Percentiles rank a stretch among this genome's conserved stretches.
Evolutionary conservation across 2,888 invertebrate genomes (phyloP).

Genomic region (Thymelicus lineola): DNA sequence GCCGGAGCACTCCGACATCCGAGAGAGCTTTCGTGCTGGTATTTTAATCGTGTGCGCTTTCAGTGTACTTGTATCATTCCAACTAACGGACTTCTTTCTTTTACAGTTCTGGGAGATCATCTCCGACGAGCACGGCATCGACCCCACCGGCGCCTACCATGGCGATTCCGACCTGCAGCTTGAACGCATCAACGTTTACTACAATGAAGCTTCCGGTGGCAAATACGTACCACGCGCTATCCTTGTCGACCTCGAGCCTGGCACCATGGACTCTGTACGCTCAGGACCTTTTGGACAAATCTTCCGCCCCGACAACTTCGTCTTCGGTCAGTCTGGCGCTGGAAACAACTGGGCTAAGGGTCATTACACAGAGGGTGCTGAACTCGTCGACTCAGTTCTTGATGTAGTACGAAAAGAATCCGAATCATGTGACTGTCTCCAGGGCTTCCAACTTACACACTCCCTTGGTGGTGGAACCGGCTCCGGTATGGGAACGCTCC

Average conservation of each 20-base stretch:
- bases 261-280: slow-evolving; percentile 88
- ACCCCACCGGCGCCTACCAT: slow-evolving; percentile 95
- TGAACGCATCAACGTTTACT: slow-evolving; percentile 97
- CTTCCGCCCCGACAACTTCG: slow-evolving; percentile 91
- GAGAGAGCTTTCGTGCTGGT: slow-evolving; percentile 61
- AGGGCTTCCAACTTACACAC: slow-evolving; percentile 95
- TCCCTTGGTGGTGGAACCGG: slow-evolving; percentile 86
- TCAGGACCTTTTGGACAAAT: slow-evolving; percentile 89
- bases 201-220: slow-evolving; percentile 93
- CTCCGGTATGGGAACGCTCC: slow-evolving; percentile 87
- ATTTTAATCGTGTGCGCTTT: slow-evolving; percentile 67
- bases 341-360: slow-evolving; percentile 88
- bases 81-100: slow-evolving; percentile 81
- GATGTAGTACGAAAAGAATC: slow-evolving; percentile 94
- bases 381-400: slow-evolving; percentile 89
- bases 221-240: slow-evolving; percentile 78
- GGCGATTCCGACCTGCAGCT: slow-evolving; percentile 96
- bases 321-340: slow-evolving; percentile 87
- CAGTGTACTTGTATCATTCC: slow-evolving; percentile 26
- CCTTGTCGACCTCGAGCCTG: slow-evolving; percentile 76
- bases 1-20: slow-evolving; percentile 49
- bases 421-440: slow-evolving; percentile 96
- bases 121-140: slow-evolving; percentile 97
- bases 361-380: slow-evolving; percentile 89
- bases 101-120: slow-evolving; percentile 95